phyloP scores from a whole-genome alignment of 2,888 invertebrate species.

The Morpho achilles region DNA sequence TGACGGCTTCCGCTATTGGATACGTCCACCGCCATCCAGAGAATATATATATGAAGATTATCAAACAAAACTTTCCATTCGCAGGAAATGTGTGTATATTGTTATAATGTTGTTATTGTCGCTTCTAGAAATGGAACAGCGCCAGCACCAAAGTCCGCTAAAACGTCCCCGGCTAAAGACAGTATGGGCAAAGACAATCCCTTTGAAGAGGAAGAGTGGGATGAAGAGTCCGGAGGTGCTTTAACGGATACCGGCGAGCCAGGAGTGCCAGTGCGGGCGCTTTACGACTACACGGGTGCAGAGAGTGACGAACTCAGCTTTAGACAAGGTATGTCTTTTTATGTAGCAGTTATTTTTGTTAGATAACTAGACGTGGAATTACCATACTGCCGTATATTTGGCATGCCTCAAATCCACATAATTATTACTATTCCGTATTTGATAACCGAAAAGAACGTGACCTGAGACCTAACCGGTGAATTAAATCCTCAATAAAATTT shows the following conservation, averaged over 20 bases:
- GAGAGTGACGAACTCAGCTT: conserved; percentile 98
- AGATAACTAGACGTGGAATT: too few species aligned
- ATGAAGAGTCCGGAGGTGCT: conserved; percentile 89
- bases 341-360: too few species aligned
- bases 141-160: conserved; percentile 55
- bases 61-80: background rate
- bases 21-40: too few species aligned
- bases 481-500: too few species aligned
- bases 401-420: too few species aligned
- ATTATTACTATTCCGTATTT: too few species aligned
- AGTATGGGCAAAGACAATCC: conserved; percentile 84
- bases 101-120: background rate
- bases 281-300: conserved; percentile 98
- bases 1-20: too few species aligned
- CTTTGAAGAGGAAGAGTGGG: conserved; percentile 91
- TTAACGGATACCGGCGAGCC: conserved; percentile 95
- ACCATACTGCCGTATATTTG: too few species aligned
- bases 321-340: conserved; percentile 86
- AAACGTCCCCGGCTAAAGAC: conserved; percentile 62
- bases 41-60: too few species aligned
- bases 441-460: too few species aligned
- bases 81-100: background rate
- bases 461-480: too few species aligned
- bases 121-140: conserved; percentile 65
- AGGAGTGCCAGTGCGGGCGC: conserved; percentile 94